Percentiles rank a stretch among this genome's conserved stretches.
Evolutionary conservation across 1,140 invertebrate genomes (phyloP).

Genomic region (Sarcophaga bullata): DNA sequence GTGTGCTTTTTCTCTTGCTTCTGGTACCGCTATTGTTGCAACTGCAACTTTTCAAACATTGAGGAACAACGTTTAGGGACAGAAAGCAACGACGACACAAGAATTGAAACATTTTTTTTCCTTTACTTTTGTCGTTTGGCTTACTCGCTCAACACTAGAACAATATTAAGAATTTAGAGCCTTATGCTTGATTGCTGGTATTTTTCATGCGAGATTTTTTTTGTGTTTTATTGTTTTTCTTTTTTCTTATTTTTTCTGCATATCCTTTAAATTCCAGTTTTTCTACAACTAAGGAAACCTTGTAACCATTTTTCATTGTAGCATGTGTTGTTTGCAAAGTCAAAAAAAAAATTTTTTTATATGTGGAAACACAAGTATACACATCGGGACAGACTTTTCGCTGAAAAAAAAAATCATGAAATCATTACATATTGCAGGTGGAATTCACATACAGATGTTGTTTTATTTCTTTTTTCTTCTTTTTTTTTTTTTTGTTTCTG

Average conservation of each 20-base stretch:
- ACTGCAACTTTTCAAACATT: neutral
- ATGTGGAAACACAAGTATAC: too few relatives aligned
- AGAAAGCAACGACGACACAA: neutral
- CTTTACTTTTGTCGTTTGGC: neutral
- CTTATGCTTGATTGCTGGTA: neutral
- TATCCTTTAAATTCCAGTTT: constrained; percentile 9
- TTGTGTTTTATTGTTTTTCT: neutral
- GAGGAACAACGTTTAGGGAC: neutral
- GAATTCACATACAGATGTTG: neutral
- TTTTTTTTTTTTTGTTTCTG: neutral
- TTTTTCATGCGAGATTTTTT: neutral
- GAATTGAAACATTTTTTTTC: neutral
- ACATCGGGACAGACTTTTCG: neutral
- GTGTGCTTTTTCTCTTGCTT: neutral
- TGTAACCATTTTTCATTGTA: constrained; percentile 15
- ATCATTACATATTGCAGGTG: constrained; percentile 14
- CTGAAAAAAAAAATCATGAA: neutral
- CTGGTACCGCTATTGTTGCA: too few relatives aligned
- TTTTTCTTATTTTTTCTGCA: neutral
- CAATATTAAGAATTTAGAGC: neutral
- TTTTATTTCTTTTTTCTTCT: neutral
- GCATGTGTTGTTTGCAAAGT: constrained; percentile 3
- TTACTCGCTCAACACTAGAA: neutral
- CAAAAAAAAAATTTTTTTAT: neutral
- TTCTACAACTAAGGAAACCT: constrained; percentile 9